These are phyloP conservation scores for Octodonta nipae DNA, from an alignment of 2,888 invertebrate species.

Conservation along the genomic window DNA sequence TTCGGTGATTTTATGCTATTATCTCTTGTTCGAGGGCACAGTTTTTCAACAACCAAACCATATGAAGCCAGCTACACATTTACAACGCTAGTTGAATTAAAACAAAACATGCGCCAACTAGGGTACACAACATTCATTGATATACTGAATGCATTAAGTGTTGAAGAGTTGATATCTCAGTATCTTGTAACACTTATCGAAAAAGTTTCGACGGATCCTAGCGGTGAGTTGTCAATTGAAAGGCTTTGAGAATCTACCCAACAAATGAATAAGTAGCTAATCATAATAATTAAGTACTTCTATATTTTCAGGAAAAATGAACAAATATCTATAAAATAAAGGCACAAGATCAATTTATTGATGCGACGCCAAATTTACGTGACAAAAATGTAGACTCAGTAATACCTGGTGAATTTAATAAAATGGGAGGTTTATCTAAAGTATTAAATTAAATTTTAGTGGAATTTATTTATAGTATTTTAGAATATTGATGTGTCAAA, in stretches of 20 bases:
- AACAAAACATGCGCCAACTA: conserved; percentile 8
- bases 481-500: conserved; percentile 16
- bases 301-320: conserved; percentile 3
- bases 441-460: conserved; percentile 13
- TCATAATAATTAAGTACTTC: conserved; percentile 3
- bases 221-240: conserved; percentile 4
- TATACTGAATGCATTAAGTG: conserved; percentile 6
- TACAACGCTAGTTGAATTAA: conserved; percentile 4
- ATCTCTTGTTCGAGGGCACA: conserved; percentile 3
- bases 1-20: conserved; percentile 4
- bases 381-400: conserved; percentile 6
- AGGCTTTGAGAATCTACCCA: no score
- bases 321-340: conserved; percentile 4
- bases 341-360: conserved; percentile 6
- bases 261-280: conserved; percentile 5
- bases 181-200: conserved; percentile 3
- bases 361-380: conserved; percentile 3
- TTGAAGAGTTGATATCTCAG: conserved; percentile 5
- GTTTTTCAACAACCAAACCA: no score
- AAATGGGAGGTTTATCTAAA: conserved; percentile 13
- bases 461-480: conserved; percentile 16
- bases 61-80: no score
- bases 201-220: conserved; percentile 1
- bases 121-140: conserved; percentile 6
- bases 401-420: conserved; percentile 11